A percentile compares a stretch with the other conserved stretches of the same genome.
These are phyloP conservation scores for Peromyscus nudipes DNA, from an alignment of 2,797 vertebrate genomes.

Conservation along the genomic window DNA sequence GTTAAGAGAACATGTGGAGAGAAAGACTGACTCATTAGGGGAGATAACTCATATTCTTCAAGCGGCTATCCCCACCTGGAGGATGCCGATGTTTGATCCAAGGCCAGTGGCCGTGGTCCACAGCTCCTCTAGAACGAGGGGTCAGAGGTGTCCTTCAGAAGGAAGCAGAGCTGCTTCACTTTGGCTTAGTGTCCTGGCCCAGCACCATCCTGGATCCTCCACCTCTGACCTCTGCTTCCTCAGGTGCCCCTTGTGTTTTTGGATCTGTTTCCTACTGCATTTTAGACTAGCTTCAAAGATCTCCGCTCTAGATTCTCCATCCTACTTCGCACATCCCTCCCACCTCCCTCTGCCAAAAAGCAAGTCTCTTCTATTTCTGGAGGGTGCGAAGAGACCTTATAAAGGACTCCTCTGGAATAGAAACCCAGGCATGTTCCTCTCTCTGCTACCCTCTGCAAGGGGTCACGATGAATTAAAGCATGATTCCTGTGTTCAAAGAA, in stretches of 20 bases:
- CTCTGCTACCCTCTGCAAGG: not conserved
- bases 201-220: not conserved
- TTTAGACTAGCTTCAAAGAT: slow-evolving; percentile 31
- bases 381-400: not conserved
- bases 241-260: not conserved
- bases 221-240: slow-evolving; percentile 62
- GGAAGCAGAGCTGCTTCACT: not conserved
- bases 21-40: slow-evolving; percentile 50
- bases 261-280: not conserved
- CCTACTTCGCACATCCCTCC: not conserved
- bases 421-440: not conserved
- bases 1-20: slow-evolving; percentile 32
- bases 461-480: slow-evolving; percentile 1
- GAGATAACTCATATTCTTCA: slow-evolving; percentile 59
- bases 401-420: slow-evolving; percentile 12
- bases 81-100: slow-evolving; percentile 14
- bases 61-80: slow-evolving; percentile 13
- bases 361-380: slow-evolving; percentile 15
- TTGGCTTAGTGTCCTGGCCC: not conserved
- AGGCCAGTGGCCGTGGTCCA: slow-evolving; percentile 43
- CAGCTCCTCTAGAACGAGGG: not conserved
- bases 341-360: not conserved
- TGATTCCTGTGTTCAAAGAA: slow-evolving; percentile 72
- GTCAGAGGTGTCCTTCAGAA: slow-evolving; percentile 54
- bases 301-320: not conserved